Evolutionary conservation across 2,888 invertebrate species (phyloP).

Genomic region (Hydropsyche betteni): DNA sequence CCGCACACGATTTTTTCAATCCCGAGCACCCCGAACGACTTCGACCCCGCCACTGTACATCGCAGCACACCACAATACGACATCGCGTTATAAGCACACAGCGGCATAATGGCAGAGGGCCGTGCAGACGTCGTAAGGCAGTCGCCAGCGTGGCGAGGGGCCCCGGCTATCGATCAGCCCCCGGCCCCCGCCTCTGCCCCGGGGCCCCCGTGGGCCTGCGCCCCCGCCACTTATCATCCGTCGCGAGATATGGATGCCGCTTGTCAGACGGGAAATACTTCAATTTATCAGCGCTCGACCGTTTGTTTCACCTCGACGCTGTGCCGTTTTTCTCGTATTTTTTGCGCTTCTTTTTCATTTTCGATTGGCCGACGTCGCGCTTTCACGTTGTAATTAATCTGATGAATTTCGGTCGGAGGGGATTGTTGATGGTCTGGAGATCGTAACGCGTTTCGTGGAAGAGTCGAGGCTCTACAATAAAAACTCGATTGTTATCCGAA

Average conservation of each 20-base stretch:
- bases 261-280: constrained; percentile 44
- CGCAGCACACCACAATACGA: no score
- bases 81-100: no score
- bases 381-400: neutral
- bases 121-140: constrained; percentile 42
- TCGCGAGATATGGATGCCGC: constrained; percentile 45
- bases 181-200: constrained; percentile 28
- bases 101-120: neutral
- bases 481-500: no score
- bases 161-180: constrained; percentile 34
- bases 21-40: no score
- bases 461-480: no score
- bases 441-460: no score
- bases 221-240: constrained; percentile 43
- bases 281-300: constrained; percentile 43
- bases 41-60: no score
- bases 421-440: no score
- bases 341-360: neutral
- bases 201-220: constrained; percentile 24
- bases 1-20: no score
- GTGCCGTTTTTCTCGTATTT: neutral
- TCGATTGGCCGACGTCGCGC: constrained; percentile 1
- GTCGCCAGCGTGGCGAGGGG: constrained; percentile 42
- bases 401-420: no score
- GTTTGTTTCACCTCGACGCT: constrained; percentile 34